phyloP scores from a whole-genome alignment of 2,113 vertebrate species.

The Phaethon lepturus region DNA sequence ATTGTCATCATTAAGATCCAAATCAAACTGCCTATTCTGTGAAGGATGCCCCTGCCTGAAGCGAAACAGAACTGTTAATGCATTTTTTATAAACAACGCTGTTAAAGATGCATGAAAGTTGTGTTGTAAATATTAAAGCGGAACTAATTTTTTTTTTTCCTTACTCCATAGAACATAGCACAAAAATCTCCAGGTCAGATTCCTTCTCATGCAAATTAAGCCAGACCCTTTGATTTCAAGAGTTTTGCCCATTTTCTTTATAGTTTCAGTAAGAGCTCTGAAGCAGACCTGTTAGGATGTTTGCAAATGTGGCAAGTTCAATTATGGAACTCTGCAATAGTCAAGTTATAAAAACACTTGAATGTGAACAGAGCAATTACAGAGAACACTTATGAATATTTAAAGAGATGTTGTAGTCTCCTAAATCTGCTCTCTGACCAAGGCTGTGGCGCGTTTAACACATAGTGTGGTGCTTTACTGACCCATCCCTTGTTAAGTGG shows the following conservation, averaged over 20 bases:
- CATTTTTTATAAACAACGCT: slow-evolving; percentile 68
- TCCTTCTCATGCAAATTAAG: background rate
- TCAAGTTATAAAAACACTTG: background rate
- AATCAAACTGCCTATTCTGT: slow-evolving; percentile 45
- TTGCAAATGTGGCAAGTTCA: background rate
- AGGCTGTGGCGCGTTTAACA: background rate
- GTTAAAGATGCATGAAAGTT: slow-evolving; percentile 64
- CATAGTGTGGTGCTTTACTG: fast-evolving
- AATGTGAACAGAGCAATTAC: background rate
- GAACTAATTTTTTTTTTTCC: background rate
- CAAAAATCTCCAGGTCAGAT: background rate
- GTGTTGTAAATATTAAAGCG: slow-evolving; percentile 35
- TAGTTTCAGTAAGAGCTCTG: background rate
- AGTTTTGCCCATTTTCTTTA: background rate
- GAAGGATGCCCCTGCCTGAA: slow-evolving; percentile 60
- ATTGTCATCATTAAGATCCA: slow-evolving; percentile 30
- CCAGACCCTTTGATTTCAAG: background rate
- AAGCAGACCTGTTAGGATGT: background rate
- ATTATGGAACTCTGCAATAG: background rate
- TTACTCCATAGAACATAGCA: slow-evolving; percentile 21
- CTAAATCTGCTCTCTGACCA: background rate
- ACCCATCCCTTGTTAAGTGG: background rate
- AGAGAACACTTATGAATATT: background rate
- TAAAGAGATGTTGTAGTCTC: background rate
- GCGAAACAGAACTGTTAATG: slow-evolving; percentile 66